Conservation (phyloP, 2,797 vertebrate species). For the Cetoscarus ocellatus region DNA sequence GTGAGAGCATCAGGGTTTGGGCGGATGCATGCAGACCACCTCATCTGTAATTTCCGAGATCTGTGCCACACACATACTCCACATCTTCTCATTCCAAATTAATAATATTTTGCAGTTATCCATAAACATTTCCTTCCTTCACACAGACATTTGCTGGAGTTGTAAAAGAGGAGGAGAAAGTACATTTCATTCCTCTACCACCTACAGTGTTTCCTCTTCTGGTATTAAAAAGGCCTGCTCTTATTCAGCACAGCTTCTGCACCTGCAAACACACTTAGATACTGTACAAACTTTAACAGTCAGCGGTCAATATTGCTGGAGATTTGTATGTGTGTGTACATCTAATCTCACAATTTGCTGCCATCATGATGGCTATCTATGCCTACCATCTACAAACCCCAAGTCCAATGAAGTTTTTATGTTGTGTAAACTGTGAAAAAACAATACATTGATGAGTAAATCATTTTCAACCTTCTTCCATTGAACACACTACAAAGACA, state of each 20-base stretch:
- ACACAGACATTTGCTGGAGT: constrained; percentile 44
- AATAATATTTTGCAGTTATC: constrained; percentile 77
- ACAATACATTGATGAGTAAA: too few species aligned
- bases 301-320: constrained; percentile 4
- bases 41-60: constrained; percentile 61
- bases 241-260: constrained; percentile 52
- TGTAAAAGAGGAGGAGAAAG: constrained; percentile 53
- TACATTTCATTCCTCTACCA: constrained; percentile 61
- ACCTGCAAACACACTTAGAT: neutral
- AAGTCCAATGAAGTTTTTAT: too few species aligned
- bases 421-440: too few species aligned
- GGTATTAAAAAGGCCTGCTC: constrained; percentile 63
- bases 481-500: too few species aligned
- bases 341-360: constrained; percentile 33
- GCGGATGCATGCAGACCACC: constrained; percentile 55
- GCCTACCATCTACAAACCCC: constrained; percentile 1
- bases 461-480: too few species aligned
- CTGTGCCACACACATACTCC: constrained; percentile 52
- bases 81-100: constrained; percentile 64
- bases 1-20: constrained; percentile 34
- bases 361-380: constrained; percentile 33
- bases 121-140: constrained; percentile 67
- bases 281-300: neutral
- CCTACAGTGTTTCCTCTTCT: constrained; percentile 70
- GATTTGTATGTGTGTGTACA: constrained; percentile 9